phyloP scores from a whole-genome alignment of 2,113 vertebrate genomes.

The Maccullochella peelii region DNA sequence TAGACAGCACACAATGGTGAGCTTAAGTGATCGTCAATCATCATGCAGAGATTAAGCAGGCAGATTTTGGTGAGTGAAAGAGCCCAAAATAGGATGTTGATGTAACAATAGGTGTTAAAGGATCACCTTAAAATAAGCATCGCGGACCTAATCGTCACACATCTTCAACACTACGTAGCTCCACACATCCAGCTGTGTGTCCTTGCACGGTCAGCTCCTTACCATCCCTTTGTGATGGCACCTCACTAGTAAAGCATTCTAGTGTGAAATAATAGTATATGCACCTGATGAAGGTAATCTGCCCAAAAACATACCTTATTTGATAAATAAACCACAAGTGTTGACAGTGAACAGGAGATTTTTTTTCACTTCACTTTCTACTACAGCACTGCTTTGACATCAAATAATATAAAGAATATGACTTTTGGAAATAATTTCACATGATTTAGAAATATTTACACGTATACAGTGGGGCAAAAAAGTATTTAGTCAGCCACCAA shows the following conservation, averaged over 20 bases:
- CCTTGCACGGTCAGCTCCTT: constrained; percentile 26
- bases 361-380: neutral
- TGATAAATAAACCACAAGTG: neutral
- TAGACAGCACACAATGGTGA: constrained; percentile 48
- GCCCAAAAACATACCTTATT: neutral
- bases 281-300: neutral
- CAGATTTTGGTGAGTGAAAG: constrained; percentile 41
- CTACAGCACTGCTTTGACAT: neutral
- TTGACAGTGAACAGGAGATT: neutral
- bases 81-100: constrained; percentile 50
- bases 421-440: neutral
- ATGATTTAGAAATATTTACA: neutral
- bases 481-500: too few relatives aligned
- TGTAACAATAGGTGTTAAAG: constrained; percentile 71
- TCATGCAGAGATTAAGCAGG: constrained; percentile 42
- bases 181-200: constrained; percentile 33
- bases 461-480: too few relatives aligned
- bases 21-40: constrained; percentile 63
- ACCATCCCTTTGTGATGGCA: neutral
- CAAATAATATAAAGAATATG: neutral
- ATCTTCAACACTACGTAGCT: constrained; percentile 9
- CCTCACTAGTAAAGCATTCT: neutral
- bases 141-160: constrained; percentile 3
- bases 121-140: constrained; percentile 59
- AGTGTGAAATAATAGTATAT: neutral